Evolutionary conservation across 2,797 vertebrate species (phyloP).

Genomic region (Streptopelia turtur): DNA sequence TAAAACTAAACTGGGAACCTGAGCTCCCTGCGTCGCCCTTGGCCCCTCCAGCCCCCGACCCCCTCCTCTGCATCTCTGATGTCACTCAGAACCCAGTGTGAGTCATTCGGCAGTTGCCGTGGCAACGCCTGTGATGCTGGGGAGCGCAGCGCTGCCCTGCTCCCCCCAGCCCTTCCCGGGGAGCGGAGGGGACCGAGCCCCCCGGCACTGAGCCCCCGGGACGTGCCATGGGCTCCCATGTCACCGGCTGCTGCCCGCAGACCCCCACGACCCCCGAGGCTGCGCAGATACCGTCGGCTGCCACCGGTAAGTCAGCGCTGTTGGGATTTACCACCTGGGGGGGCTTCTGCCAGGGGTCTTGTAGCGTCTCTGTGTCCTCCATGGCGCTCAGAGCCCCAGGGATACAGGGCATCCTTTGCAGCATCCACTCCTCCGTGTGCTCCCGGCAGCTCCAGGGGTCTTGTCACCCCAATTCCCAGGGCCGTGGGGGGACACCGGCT

Average conservation of each 20-base stretch:
- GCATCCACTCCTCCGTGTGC: background rate
- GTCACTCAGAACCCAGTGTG: slow-evolving; percentile 34
- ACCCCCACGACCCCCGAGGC: background rate
- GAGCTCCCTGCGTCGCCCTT: background rate
- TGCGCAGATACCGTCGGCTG: background rate
- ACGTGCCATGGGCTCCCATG: background rate
- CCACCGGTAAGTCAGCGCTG: background rate
- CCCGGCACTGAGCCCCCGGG: background rate
- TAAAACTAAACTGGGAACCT: background rate
- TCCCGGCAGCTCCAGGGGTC: background rate
- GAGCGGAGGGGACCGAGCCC: background rate
- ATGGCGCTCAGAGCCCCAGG: accelerated
- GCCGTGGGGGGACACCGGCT: accelerated
- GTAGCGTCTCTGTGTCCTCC: accelerated
- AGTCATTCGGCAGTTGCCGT: slow-evolving; percentile 61
- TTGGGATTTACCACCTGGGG: accelerated
- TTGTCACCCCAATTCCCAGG: accelerated
- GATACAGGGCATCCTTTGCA: accelerated
- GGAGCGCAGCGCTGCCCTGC: background rate
- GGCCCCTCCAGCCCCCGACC: background rate
- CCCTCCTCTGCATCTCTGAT: slow-evolving; percentile 51
- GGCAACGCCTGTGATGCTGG: slow-evolving; percentile 48
- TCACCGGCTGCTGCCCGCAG: background rate
- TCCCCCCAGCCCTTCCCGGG: background rate
- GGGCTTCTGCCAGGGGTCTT: background rate